These are phyloP conservation scores for Labeo calbasu DNA, from an alignment of 2,797 vertebrate species.

Conservation along the genomic window DNA sequence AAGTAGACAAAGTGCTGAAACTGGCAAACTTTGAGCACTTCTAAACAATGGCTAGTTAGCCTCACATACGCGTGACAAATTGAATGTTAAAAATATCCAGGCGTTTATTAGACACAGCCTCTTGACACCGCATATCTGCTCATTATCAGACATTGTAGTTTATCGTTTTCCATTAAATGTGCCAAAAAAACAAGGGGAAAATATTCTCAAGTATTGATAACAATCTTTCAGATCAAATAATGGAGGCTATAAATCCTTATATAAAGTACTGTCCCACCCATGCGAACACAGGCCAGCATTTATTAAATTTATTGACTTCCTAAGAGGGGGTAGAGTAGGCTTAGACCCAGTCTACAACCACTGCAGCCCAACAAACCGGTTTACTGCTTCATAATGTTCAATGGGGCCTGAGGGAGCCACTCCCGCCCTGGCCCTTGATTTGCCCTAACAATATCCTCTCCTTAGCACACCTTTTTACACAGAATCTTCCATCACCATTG, in stretches of 20 bases:
- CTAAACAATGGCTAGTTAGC: slow-evolving; percentile 49
- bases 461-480: slow-evolving; percentile 47
- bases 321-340: slow-evolving; percentile 53
- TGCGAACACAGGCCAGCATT: slow-evolving; percentile 30
- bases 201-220: slow-evolving; percentile 36
- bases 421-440: slow-evolving; percentile 54
- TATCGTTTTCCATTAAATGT: slow-evolving; percentile 23
- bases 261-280: slow-evolving; percentile 46
- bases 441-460: slow-evolving; percentile 43
- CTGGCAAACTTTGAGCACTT: slow-evolving; percentile 14
- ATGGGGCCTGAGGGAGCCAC: slow-evolving; percentile 67
- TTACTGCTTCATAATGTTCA: slow-evolving; percentile 60
- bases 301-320: slow-evolving; percentile 53
- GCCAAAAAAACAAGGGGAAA: slow-evolving; percentile 40
- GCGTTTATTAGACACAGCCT: slow-evolving; percentile 27
- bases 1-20: slow-evolving; percentile 58
- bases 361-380: slow-evolving; percentile 61
- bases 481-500: not conserved
- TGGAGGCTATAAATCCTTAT: slow-evolving; percentile 27
- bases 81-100: slow-evolving; percentile 25
- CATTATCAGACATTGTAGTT: slow-evolving; percentile 34
- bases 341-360: slow-evolving; percentile 55
- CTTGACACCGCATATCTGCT: slow-evolving; percentile 41
- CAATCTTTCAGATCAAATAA: slow-evolving; percentile 46
- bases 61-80: slow-evolving; percentile 21